A percentile compares a stretch with the other conserved stretches of the same genome.
Conservation (phyloP, 1,140 invertebrate genomes). For the Lepidurus couesii region DNA sequence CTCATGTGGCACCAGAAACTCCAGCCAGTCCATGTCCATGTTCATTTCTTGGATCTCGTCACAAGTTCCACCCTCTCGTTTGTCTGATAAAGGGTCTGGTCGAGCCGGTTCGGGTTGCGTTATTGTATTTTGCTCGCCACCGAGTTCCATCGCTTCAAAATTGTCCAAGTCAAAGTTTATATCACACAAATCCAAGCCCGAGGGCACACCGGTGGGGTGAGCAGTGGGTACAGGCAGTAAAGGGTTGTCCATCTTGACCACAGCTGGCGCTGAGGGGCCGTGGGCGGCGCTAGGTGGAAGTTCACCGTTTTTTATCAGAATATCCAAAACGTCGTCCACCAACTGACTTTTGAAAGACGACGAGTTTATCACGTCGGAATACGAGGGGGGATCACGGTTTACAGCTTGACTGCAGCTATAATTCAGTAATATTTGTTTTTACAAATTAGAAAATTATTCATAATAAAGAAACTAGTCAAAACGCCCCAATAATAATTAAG, state of each 20-base stretch:
- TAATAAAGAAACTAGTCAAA: no score
- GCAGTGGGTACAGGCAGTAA: constrained; percentile 34
- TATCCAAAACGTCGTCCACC: constrained; percentile 91
- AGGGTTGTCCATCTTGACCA: constrained; percentile 41
- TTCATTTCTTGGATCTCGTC: constrained; percentile 55
- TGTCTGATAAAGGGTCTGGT: constrained; percentile 33
- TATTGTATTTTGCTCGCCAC: constrained; percentile 30
- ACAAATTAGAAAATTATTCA: no score
- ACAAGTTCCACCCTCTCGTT: constrained; percentile 28
- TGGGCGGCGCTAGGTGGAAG: constrained; percentile 78
- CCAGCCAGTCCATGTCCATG: constrained; percentile 67
- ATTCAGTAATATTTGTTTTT: background rate
- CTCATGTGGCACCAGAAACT: constrained; percentile 54
- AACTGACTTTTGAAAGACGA: constrained; percentile 68
- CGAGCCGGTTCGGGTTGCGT: constrained; percentile 24
- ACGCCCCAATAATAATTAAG: background rate
- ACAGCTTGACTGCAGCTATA: background rate
- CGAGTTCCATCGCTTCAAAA: constrained; percentile 35
- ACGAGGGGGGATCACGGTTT: background rate
- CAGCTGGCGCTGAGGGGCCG: constrained; percentile 65
- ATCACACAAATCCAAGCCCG: constrained; percentile 36
- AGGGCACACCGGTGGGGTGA: constrained; percentile 45
- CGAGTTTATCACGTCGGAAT: constrained; percentile 12
- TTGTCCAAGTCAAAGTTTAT: constrained; percentile 25
- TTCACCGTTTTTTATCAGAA: constrained; percentile 88